These are phyloP conservation scores for Steromphala cineraria DNA, from an alignment of 2,888 invertebrate species.

Conservation along the genomic window DNA sequence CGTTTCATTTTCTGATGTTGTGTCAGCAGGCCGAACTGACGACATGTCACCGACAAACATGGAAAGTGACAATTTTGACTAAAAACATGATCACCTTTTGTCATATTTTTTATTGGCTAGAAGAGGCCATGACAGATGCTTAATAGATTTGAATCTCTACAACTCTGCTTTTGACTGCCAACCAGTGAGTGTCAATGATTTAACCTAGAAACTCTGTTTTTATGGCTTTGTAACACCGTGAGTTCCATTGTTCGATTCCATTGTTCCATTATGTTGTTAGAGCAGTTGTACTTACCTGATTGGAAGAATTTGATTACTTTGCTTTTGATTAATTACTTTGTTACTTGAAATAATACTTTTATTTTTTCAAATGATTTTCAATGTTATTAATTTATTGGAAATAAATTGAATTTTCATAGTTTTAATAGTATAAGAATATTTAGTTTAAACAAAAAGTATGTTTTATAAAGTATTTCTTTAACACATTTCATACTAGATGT, in stretches of 20 bases:
- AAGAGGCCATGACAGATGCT: not conserved
- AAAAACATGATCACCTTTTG: constrained; percentile 13
- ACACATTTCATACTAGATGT: too few relatives aligned
- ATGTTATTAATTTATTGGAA: too few relatives aligned
- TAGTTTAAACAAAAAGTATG: too few relatives aligned
- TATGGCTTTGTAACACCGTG: too few relatives aligned
- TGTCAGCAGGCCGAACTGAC: not conserved
- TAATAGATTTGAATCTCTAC: not conserved
- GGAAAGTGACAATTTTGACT: not conserved
- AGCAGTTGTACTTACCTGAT: not conserved
- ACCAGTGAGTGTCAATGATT: not conserved
- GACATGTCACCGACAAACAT: not conserved
- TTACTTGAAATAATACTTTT: too few relatives aligned
- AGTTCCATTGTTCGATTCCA: too few relatives aligned
- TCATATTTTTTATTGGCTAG: not conserved
- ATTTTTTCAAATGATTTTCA: too few relatives aligned
- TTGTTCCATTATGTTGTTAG: too few relatives aligned
- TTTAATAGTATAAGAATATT: too few relatives aligned
- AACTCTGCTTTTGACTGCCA: not conserved
- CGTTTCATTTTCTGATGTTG: constrained; percentile 8
- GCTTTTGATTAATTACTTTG: too few relatives aligned
- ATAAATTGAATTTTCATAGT: too few relatives aligned
- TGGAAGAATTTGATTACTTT: too few relatives aligned
- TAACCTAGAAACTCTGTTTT: not conserved
- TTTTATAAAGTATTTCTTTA: not conserved